A percentile compares a stretch with the other conserved stretches of the same genome.
These are phyloP conservation scores for Agrenia bidenticulata DNA, from an alignment of 2,888 invertebrate genomes.

Conservation along the genomic window DNA sequence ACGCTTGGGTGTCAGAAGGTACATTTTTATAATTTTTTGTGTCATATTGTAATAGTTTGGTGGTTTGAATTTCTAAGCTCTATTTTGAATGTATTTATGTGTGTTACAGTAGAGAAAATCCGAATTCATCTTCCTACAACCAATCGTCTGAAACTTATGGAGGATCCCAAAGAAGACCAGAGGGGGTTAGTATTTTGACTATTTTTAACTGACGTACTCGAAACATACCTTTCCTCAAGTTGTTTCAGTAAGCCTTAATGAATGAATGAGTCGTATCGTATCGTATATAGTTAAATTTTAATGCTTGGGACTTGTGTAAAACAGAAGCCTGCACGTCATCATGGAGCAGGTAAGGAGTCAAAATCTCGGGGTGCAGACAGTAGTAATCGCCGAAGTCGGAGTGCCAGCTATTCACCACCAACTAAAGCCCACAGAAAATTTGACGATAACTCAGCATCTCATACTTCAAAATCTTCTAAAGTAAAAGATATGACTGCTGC, in stretches of 20 bases:
- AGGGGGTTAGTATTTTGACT: too few species aligned
- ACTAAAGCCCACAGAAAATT: neutral
- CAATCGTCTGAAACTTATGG: too few species aligned
- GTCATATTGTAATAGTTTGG: neutral
- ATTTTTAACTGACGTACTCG: too few species aligned
- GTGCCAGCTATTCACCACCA: neutral
- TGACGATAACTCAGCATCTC: neutral
- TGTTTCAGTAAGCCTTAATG: too few species aligned
- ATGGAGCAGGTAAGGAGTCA: neutral
- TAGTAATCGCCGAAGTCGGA: neutral
- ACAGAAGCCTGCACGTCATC: slow-evolving; percentile 16
- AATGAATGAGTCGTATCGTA: too few species aligned
- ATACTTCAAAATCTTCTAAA: neutral
- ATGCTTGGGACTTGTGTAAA: slow-evolving; percentile 68
- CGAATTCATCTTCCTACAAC: too few species aligned
- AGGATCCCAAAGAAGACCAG: too few species aligned
- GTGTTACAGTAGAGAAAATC: too few species aligned
- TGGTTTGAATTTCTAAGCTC: neutral
- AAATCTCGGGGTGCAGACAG: neutral
- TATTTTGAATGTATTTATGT: neutral
- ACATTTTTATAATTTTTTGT: slow-evolving; percentile 6
- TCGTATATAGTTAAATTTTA: too few species aligned
- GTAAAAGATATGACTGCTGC: neutral
- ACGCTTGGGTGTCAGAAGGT: slow-evolving; percentile 68
- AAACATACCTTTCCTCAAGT: too few species aligned